Base-by-base conservation (phyloP, 2,888 invertebrate genomes). In the Drosophila infuscata region DNA sequence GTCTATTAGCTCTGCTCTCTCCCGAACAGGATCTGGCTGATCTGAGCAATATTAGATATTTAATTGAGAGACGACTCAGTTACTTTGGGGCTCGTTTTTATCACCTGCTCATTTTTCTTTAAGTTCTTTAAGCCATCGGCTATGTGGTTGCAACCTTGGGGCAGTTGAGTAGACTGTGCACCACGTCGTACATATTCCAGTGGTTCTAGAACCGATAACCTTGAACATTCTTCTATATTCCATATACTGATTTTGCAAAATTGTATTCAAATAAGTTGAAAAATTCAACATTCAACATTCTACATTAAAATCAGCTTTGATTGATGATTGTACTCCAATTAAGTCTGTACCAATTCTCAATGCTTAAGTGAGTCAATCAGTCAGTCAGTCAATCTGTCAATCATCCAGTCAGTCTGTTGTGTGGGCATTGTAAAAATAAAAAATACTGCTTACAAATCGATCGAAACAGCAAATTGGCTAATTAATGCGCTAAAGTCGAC, bases 401-500 rank as follows among this genome's bases (percentile, higher is more conserved):
- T 25, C 46, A 12, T 0, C 15, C 15, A 25, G 1, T 15, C 12
- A 20, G 4, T 46, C 7, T 20, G 20, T 20, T 25, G 46, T 25
- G 25, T 46, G 46, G 46, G 25, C 46, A 25, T 15, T 1, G 25
- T 25, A 25, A 15, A 43, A 43, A 43, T 43, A 43, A 12, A 41
- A 9, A n/a, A 9, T 25, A 25, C 46, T 46, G 46, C 15, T 15
- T 15, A 15, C 15, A 15, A 46, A 46, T 25, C 20, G 46, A 46
- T 20, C 20, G 11, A 43, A 43, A 12, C 20, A 43, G 11, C 43
- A 20, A 46, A 46, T 46, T 46, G 25, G 46, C 46, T 46, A 46
- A 25, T 46, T 46, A 46, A 46, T 46, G 25, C 46, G 15, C 25
- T 46, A n/a, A 51, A 46, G 41, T 48, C 9, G 57, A 46, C 25